Evolutionary conservation across 2,888 invertebrate species (phyloP).

Genomic region (Tridacna crocea): DNA sequence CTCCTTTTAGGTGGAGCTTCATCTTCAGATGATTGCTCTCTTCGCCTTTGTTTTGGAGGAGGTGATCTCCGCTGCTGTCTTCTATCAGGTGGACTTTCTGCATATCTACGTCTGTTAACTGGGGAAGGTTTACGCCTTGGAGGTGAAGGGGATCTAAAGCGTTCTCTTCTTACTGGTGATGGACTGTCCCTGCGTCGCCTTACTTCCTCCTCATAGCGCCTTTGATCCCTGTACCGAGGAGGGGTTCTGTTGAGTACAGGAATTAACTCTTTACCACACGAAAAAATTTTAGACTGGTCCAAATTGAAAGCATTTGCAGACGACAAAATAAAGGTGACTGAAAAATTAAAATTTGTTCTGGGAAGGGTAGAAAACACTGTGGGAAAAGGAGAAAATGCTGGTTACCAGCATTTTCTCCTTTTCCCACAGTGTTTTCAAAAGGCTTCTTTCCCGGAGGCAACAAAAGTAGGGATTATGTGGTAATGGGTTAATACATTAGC

Average conservation of each 20-base stretch:
- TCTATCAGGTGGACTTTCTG: slow-evolving; percentile 32
- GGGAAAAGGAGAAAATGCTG: too few species aligned
- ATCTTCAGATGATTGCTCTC: slow-evolving; percentile 27
- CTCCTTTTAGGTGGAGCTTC: not conserved
- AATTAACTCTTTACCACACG: too few species aligned
- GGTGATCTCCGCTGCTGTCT: slow-evolving; percentile 25
- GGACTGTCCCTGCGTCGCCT: slow-evolving; percentile 41
- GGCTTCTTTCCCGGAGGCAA: too few species aligned
- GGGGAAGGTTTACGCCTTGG: slow-evolving; percentile 28
- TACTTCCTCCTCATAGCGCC: slow-evolving; percentile 44
- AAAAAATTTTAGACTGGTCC: too few species aligned
- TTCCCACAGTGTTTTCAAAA: too few species aligned
- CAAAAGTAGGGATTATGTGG: too few species aligned
- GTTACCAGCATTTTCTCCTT: too few species aligned
- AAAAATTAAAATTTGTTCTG: too few species aligned
- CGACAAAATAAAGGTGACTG: too few species aligned
- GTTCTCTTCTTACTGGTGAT: slow-evolving; percentile 24
- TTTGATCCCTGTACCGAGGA: slow-evolving; percentile 44
- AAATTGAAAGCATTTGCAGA: too few species aligned
- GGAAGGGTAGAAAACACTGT: too few species aligned
- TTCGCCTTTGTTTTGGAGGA: slow-evolving; percentile 14
- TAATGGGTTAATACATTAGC: too few species aligned
- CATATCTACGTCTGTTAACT: not conserved
- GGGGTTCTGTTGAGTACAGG: slow-evolving; percentile 33
- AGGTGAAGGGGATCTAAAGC: slow-evolving; percentile 48